Percentiles rank a stretch among this genome's conserved stretches.
phyloP scores from a whole-genome alignment of 1,140 invertebrate species.

The Hetaerina americana region DNA sequence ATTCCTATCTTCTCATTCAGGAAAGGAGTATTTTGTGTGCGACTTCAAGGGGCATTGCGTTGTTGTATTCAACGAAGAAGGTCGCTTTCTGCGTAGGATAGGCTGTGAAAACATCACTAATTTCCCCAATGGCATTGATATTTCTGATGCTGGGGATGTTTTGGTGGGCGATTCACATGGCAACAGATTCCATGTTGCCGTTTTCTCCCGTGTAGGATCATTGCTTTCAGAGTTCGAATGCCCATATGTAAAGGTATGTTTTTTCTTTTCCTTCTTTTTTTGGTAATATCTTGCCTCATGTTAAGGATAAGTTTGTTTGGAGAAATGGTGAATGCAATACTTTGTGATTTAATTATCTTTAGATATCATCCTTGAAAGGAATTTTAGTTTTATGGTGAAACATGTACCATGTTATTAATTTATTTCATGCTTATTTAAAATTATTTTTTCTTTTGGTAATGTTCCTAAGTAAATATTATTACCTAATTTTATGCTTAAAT shows the following conservation, averaged over 20 bases:
- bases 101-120: slow-evolving; percentile 91
- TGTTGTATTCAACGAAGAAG: slow-evolving; percentile 86
- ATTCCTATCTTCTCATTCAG: too few species aligned
- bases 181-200: slow-evolving; percentile 92
- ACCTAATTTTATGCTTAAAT: too few species aligned
- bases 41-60: slow-evolving; percentile 97
- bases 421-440: too few species aligned
- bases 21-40: slow-evolving; percentile 92
- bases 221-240: slow-evolving; percentile 90
- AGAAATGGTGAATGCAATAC: too few species aligned
- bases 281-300: too few species aligned
- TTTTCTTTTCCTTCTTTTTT: slow-evolving; percentile 8
- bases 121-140: slow-evolving; percentile 95
- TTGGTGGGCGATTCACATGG: slow-evolving; percentile 94
- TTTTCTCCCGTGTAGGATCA: slow-evolving; percentile 75
- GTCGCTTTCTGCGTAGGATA: slow-evolving; percentile 80
- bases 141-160: slow-evolving; percentile 90
- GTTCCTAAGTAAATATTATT: too few species aligned
- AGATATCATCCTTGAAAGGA: neutral
- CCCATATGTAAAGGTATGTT: slow-evolving; percentile 79
- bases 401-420: too few species aligned
- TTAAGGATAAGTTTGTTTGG: too few species aligned
- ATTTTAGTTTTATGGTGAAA: neutral
- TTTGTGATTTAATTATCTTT: neutral
- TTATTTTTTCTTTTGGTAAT: too few species aligned